These are phyloP conservation scores for Silurus aristotelis DNA, from an alignment of 2,797 vertebrate species.

Conservation along the genomic window DNA sequence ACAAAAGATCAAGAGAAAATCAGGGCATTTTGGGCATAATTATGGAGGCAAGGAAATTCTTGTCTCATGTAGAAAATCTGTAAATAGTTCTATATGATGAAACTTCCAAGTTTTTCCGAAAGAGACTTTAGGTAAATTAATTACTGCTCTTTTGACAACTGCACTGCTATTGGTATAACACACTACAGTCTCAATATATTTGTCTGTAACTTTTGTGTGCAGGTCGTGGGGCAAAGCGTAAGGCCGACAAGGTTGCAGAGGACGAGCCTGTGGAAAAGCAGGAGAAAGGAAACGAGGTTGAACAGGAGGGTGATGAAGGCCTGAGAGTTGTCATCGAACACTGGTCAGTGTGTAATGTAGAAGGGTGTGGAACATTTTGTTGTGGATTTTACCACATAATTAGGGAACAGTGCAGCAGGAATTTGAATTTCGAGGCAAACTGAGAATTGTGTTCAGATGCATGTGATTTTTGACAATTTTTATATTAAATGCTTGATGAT, in stretches of 20 bases:
- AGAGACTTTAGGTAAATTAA: too few species aligned
- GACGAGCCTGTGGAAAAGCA: conserved; percentile 6
- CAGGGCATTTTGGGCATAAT: not conserved
- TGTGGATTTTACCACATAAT: not conserved
- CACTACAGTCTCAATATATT: not conserved
- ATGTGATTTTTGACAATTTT: not conserved
- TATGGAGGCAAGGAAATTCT: not conserved
- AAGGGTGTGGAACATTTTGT: not conserved
- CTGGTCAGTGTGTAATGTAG: conserved; percentile 35
- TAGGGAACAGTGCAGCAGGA: not conserved
- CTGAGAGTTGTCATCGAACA: conserved; percentile 30
- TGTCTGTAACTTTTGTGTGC: not conserved
- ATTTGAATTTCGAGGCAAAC: not conserved
- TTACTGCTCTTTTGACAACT: not conserved
- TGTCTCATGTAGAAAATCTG: not conserved
- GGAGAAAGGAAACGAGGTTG: not conserved
- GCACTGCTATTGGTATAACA: not conserved
- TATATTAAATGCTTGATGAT: not conserved
- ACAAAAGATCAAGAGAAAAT: too few species aligned
- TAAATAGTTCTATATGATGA: not conserved
- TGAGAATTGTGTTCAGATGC: too few species aligned
- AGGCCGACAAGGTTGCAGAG: conserved; percentile 16
- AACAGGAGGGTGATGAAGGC: conserved; percentile 26
- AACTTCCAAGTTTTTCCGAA: not conserved
- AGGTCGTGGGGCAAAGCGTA: conserved; percentile 43